A percentile compares a stretch with the other conserved stretches of the same genome.
These are phyloP conservation scores for Gracilinanus agilis DNA, from an alignment of 2,113 vertebrate species.

Conservation along the genomic window DNA sequence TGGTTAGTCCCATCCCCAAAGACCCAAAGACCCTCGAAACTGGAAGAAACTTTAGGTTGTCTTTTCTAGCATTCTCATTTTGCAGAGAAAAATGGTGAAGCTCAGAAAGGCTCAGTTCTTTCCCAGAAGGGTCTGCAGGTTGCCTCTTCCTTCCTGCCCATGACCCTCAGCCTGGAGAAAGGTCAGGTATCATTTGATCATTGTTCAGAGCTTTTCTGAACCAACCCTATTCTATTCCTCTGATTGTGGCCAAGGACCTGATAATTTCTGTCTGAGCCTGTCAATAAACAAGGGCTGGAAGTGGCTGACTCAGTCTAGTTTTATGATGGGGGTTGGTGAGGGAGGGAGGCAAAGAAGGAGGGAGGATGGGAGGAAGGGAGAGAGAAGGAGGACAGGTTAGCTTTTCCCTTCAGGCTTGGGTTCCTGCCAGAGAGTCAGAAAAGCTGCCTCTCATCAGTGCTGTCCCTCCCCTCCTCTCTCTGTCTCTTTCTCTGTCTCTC, in stretches of 20 bases:
- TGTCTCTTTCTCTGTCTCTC: too few relatives aligned
- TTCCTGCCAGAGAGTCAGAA: neutral
- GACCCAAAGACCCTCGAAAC: neutral
- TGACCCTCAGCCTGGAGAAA: neutral
- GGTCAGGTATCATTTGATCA: neutral
- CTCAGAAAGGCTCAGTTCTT: neutral
- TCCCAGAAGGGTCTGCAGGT: neutral
- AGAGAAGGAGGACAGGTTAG: neutral
- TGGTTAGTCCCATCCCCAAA: neutral
- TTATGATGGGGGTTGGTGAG: neutral
- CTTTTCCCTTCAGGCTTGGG: neutral
- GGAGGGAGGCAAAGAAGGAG: neutral
- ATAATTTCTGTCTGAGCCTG: neutral
- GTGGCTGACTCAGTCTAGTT: neutral
- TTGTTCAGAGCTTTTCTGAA: neutral
- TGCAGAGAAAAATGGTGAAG: neutral
- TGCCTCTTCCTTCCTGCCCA: neutral
- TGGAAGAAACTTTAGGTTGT: neutral
- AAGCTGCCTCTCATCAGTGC: too few relatives aligned
- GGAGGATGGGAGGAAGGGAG: neutral
- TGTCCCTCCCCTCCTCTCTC: too few relatives aligned
- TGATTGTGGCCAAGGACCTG: too few relatives aligned
- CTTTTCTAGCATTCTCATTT: neutral
- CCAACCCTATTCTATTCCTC: neutral
- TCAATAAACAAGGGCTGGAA: neutral